Evolutionary conservation across 64 coral and sea anemone genomes (phyloP), one percentile per base, ranked within the genome.

Genomic region (Porites australiensis): DNA sequence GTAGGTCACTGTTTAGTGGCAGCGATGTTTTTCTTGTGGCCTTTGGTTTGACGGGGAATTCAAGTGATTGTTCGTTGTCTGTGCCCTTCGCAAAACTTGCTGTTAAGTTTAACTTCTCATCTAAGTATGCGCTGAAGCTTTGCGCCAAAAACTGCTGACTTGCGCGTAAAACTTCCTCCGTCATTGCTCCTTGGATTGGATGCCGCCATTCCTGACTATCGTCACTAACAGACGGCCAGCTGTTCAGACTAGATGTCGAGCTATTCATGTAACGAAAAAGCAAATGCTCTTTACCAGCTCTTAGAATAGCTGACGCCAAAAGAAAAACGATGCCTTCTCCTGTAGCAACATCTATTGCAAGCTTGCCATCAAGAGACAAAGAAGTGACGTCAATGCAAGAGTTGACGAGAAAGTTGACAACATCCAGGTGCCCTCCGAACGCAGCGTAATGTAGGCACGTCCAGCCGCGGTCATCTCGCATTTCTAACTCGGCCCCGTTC

Each of bases 261-360:
- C 82, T 88, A 10, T 83, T 87, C 77, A 94, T 93, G 63, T 98
- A 98, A 57, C 76, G 64, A 16, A 94, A 59, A 37, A 98, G 79
- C 8, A 98, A 66, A 63, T 94, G 88, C 13, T 98, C 95, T 60
- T 98, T 98, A 22, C 95, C 95, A 21, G 76, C 82, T 88, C 90
- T 90, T 16, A 98, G 93, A 53, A 98, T 94, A 11, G 91, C 92
- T 4, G 95, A 80, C 6, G 95, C 92, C 6, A 98, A 79, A 8
- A 98, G 70, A 44, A 98, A 98, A n/a, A 98, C 92, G 65, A 98
- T 98, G 27, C 92, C 95, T 77, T 98, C 95, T 12, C 92, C 95
- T 83, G 79, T 90, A 19, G 95, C 95, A 4, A 98, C 82, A 50
- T 98, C 95, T 12, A 98, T 98, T 9, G 92, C 91, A 19, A 94